Evolutionary conservation across 1,140 invertebrate species (phyloP).

Genomic region (Argopecten irradians): DNA sequence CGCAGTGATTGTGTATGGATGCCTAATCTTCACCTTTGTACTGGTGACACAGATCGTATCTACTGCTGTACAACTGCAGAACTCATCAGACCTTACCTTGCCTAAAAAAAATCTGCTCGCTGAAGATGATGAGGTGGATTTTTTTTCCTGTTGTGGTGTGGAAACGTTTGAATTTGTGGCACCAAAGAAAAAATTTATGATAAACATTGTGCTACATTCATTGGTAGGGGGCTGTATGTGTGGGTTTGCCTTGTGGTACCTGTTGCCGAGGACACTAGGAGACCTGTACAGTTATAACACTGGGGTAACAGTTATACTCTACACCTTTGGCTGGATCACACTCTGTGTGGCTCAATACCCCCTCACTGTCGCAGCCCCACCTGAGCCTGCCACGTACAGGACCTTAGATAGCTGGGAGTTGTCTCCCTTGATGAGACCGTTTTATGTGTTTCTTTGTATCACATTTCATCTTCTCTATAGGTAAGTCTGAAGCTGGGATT

Average conservation of each 20-base stretch:
- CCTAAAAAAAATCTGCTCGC: slow-evolving; percentile 67
- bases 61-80: slow-evolving; percentile 62
- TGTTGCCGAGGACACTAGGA: slow-evolving; percentile 69
- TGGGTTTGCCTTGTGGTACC: slow-evolving; percentile 69
- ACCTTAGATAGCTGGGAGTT: slow-evolving; percentile 75
- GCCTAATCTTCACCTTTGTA: slow-evolving; percentile 67
- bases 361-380: slow-evolving; percentile 71
- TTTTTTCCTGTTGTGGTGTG: slow-evolving; percentile 72
- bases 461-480: slow-evolving; percentile 66
- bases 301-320: slow-evolving; percentile 68
- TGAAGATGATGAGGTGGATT: slow-evolving; percentile 75
- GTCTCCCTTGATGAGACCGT: slow-evolving; percentile 70
- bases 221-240: slow-evolving; percentile 71
- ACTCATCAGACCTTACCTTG: slow-evolving; percentile 46
- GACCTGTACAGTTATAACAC: slow-evolving; percentile 62
- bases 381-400: slow-evolving; percentile 75
- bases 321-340: slow-evolving; percentile 75
- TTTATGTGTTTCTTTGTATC: slow-evolving; percentile 71
- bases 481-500: slow-evolving; percentile 58
- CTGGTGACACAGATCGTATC: slow-evolving; percentile 66
- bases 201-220: slow-evolving; percentile 73
- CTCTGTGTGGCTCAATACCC: slow-evolving; percentile 75
- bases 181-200: slow-evolving; percentile 71
- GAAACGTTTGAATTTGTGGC: slow-evolving; percentile 73
- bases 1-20: slow-evolving; percentile 67